Evolutionary conservation across 2,797 vertebrate species (phyloP).

Genomic region (Sandelia bainsii): DNA sequence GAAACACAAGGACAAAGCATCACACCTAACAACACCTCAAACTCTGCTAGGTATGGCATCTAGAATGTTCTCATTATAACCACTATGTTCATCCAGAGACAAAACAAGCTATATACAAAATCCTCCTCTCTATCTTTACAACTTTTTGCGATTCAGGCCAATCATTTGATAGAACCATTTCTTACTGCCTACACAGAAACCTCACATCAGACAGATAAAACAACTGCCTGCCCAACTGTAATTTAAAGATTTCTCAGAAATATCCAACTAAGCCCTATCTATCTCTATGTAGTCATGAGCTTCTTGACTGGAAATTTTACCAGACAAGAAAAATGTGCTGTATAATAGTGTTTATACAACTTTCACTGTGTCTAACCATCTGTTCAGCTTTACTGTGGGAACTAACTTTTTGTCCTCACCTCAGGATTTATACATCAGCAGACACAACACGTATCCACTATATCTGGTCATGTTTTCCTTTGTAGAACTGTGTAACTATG

Average conservation of each 20-base stretch:
- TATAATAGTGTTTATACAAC: slow-evolving; percentile 41
- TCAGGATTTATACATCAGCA: slow-evolving; percentile 40
- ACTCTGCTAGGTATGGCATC: slow-evolving; percentile 45
- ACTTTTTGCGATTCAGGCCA: slow-evolving; percentile 4
- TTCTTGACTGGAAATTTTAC: slow-evolving; percentile 25
- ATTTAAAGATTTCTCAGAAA: slow-evolving; percentile 35
- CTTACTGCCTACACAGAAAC: slow-evolving; percentile 12
- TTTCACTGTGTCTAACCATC: slow-evolving; percentile 48
- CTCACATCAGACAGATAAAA: slow-evolving; percentile 35
- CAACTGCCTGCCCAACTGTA: slow-evolving; percentile 14
- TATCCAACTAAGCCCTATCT: slow-evolving; percentile 12
- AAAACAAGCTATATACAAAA: slow-evolving; percentile 36
- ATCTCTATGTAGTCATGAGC: slow-evolving; percentile 8
- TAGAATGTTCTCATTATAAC: slow-evolving; percentile 58
- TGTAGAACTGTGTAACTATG: slow-evolving; percentile 36
- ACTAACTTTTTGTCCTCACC: slow-evolving; percentile 40
- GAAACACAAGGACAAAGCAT: slow-evolving; percentile 43
- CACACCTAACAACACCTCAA: slow-evolving; percentile 41
- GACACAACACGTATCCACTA: slow-evolving; percentile 20
- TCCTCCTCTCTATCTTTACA: slow-evolving; percentile 15
- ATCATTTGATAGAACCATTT: slow-evolving; percentile 17
- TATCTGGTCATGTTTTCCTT: slow-evolving; percentile 25
- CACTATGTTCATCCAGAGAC: slow-evolving; percentile 49
- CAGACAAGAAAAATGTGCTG: slow-evolving; percentile 28
- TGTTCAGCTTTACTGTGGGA: slow-evolving; percentile 42